These are phyloP conservation scores for Aspidoscelis tigris DNA, from an alignment of 2,113 vertebrate genomes.

Conservation along the genomic window DNA sequence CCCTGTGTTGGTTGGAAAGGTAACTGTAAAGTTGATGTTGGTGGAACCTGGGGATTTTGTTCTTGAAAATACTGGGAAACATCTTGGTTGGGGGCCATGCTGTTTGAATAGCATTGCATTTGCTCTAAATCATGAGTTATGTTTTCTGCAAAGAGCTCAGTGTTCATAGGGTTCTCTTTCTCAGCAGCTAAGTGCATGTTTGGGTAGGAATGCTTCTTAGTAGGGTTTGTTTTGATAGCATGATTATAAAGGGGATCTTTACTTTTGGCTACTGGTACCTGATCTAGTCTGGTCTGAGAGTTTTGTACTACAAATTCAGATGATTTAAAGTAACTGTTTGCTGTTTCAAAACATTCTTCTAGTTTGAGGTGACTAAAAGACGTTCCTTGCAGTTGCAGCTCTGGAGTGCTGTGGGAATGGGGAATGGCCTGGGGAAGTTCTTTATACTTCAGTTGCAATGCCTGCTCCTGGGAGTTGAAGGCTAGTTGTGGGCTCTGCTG, in stretches of 20 bases:
- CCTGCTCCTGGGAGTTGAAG: conserved; percentile 66
- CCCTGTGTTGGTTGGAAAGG: conserved; percentile 71
- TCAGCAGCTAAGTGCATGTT: conserved; percentile 67
- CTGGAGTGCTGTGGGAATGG: conserved; percentile 51
- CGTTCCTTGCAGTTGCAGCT: conserved; percentile 51
- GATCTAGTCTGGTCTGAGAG: conserved; percentile 73
- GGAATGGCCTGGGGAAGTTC: conserved; percentile 58
- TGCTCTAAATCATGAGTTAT: conserved; percentile 73
- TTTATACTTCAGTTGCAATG: conserved; percentile 65
- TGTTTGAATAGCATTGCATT: conserved; percentile 77
- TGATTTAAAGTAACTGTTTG: conserved; percentile 77
- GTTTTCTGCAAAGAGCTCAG: conserved; percentile 59
- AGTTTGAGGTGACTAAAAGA: conserved; percentile 68
- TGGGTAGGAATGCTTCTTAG: conserved; percentile 67
- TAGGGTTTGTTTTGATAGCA: conserved; percentile 58
- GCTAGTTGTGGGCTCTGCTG: conserved; percentile 70
- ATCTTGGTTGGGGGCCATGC: conserved; percentile 79
- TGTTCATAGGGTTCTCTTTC: conserved; percentile 53
- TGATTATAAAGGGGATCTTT: conserved; percentile 67
- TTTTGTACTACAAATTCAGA: conserved; percentile 68
- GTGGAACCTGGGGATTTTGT: conserved; percentile 69
- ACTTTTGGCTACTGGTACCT: conserved; percentile 64
- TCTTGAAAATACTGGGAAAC: conserved; percentile 74
- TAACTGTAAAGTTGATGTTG: conserved; percentile 53
- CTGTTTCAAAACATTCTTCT: conserved; percentile 69